phyloP scores from a whole-genome alignment of 2,888 invertebrate species.

The Graphium colonna region DNA sequence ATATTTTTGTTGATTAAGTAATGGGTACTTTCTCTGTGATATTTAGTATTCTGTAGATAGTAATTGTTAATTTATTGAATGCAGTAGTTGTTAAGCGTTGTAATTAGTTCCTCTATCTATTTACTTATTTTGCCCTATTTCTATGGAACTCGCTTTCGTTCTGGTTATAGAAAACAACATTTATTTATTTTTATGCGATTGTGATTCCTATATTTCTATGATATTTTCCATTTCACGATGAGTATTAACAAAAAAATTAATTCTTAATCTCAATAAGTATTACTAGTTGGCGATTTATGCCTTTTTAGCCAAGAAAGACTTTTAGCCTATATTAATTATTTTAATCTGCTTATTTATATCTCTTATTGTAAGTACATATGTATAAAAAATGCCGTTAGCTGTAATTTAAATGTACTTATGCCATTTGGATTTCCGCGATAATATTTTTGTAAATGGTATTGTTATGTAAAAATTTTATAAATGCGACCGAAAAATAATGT shows the following conservation, averaged over 20 bases:
- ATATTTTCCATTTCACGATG: constrained; percentile 5
- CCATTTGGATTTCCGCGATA: constrained; percentile 33
- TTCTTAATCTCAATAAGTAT: constrained; percentile 57
- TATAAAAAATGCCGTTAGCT: constrained; percentile 60
- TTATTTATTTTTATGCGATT: constrained; percentile 10
- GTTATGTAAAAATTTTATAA: constrained; percentile 44
- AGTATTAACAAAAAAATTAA: constrained; percentile 31
- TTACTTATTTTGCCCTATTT: constrained; percentile 25
- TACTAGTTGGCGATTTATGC: constrained; percentile 58
- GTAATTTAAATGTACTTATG: constrained; percentile 62
- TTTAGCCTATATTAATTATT: constrained; percentile 50
- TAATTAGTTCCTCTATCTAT: constrained; percentile 50
- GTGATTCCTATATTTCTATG: constrained; percentile 13
- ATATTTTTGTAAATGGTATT: constrained; percentile 39
- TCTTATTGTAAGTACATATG: constrained; percentile 44
- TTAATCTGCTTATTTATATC: constrained; percentile 67
- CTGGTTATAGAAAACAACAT: constrained; percentile 19
- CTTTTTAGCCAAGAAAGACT: constrained; percentile 72
- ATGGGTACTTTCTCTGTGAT: constrained; percentile 80
- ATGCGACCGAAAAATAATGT: constrained; percentile 52
- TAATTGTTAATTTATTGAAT: constrained; percentile 73
- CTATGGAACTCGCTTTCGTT: constrained; percentile 23
- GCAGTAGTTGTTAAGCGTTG: constrained; percentile 56
- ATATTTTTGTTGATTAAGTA: constrained; percentile 66
- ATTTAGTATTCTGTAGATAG: constrained; percentile 75